Evolutionary conservation across 2,888 invertebrate genomes (phyloP), one percentile per base, ranked within the genome.

Genomic region (Chrysolina americana): DNA sequence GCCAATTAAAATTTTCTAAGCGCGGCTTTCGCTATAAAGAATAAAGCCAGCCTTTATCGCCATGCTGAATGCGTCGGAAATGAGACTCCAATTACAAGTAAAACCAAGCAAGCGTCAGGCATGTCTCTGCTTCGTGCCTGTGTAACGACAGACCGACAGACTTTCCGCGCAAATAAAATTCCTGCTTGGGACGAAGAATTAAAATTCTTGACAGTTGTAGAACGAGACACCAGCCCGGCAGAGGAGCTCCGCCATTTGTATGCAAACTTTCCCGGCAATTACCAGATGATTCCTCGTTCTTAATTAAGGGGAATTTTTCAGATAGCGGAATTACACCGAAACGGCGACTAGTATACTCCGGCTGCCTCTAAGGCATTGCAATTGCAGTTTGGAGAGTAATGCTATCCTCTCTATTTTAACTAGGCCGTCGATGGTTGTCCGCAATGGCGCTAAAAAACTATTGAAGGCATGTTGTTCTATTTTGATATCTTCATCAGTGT

Each of bases 1-100:
- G 85, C 87, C 87, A 88, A 87, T 88, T 87, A 88, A 88, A 88
- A 87, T 87, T 87, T 87, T 85, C 87, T 86, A 86, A 87, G 87
- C 87, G 87, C 87, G 84, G 85, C 81, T 82, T 83, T 82, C 82
- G 84, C 82, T 85, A 85, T 86, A 86, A 87, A 87, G 86, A 86
- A 87, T 85, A 85, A 83, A 85, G 83, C 21, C 85, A 86, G 84
- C 87, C 85, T 86, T 87, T 87, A 86, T 87, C 86, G 88, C 87
- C 87, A 87, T 87, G 86, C 87, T 85, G 86, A 86, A 87, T 87
- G 87, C 87, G 87, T 87, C 87, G 87, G 87, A 88, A 88, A 87
- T 87, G 87, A 86, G 87, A 86, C 85, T 86, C 87, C 87, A 88
- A 87, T 88, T 87, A 87, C 87, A 86, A 85, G 83, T 83, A 81